Evolutionary conservation across 2,888 invertebrate species (phyloP), one percentile per base, ranked within the genome.

Genomic region (Adelphocoris suturalis): DNA sequence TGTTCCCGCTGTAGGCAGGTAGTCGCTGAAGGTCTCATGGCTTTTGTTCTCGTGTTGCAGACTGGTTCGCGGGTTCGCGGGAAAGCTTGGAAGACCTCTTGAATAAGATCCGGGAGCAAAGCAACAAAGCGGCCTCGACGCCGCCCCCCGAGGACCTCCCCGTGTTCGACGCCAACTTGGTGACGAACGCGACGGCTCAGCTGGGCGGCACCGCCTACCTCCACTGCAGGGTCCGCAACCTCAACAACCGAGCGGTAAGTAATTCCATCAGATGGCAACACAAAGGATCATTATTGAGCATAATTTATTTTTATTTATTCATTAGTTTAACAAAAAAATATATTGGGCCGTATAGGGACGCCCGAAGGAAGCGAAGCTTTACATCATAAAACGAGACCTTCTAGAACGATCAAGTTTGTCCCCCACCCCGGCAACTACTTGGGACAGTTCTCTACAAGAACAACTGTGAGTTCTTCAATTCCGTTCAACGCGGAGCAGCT

Each of bases 131-230:
- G 0, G 81, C 27, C 2, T 75, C 91, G 19, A 91, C 91, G 0
- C 90, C 91, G 12, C 90, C 90, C 3, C 91, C 91, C 0, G 91
- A 85, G 27, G 91, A 92, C 82, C 68, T 91, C 84, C 93, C 93
- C 27, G 91, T 91, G 48, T 92, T 92, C 92, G 95, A 96, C 93
- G 96, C 96, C 94, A 96, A 96, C 94, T 96, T 96, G 91, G 95
- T 95, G 91, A 96, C 96, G 92, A 96, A 96, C 93, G 95, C 96
- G 91, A 95, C 96, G 87, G 96, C 95, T 92, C 97, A 96, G 94
- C 94, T 96, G 91, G 97, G 97, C 86, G 95, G 96, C 89, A 95
- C 96, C 84, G 97, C 97, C 91, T 97, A 96, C 94, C 95, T 97
- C 92, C 96, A 96, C 93, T 97, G 97, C 94, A 96, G 96, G 93